Conservation (phyloP, 2,888 invertebrate species). For the Muschampia plurimacula region DNA sequence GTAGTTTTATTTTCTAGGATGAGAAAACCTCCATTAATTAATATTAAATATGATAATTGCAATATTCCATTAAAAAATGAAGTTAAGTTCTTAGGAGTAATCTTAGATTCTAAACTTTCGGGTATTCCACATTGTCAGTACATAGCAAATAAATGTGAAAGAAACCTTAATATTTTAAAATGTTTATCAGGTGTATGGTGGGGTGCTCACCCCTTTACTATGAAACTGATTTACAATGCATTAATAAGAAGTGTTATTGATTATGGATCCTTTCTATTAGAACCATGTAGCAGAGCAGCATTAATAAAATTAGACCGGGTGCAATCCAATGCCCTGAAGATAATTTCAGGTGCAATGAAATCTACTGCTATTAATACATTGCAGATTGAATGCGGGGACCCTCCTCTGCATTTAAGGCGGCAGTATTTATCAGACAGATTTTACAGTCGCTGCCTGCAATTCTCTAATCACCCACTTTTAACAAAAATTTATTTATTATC, state of each 20-base stretch:
- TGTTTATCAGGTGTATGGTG: too few species aligned
- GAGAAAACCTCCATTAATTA: too few species aligned
- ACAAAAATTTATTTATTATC: too few species aligned
- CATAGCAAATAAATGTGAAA: conserved; percentile 18
- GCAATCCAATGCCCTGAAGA: conserved; percentile 3
- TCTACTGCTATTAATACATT: conserved; percentile 40
- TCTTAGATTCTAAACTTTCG: background rate
- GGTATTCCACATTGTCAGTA: background rate
- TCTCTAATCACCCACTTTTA: too few species aligned
- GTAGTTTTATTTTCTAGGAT: too few species aligned
- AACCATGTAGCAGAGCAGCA: background rate
- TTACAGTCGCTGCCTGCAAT: too few species aligned
- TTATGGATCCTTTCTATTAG: conserved; percentile 2
- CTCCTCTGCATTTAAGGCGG: conserved; percentile 20
- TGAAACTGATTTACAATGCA: too few species aligned
- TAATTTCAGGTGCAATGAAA: conserved; percentile 11
- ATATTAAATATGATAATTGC: too few species aligned
- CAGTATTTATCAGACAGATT: conserved; percentile 15
- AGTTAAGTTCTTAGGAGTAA: background rate
- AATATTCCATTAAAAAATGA: background rate
- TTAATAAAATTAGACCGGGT: conserved; percentile 5
- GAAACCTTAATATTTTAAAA: too few species aligned
- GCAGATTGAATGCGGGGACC: conserved; percentile 29
- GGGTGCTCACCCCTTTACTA: too few species aligned
- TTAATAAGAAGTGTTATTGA: conserved; percentile 41